These are phyloP conservation scores for Microcebus lehilahytsara DNA, from an alignment of 2,113 vertebrate genomes.

Conservation along the genomic window DNA sequence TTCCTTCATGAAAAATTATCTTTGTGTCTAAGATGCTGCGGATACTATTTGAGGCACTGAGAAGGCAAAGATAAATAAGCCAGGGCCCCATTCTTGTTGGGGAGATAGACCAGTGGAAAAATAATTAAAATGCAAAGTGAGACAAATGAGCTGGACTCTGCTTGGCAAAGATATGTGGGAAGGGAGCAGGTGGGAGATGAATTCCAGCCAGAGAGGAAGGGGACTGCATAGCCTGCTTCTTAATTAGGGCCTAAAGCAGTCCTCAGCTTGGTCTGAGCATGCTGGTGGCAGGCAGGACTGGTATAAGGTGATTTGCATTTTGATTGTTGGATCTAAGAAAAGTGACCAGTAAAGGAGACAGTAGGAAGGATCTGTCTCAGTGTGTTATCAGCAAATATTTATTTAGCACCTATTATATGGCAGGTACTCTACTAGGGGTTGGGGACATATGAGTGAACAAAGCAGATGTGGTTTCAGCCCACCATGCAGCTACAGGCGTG, in stretches of 20 bases:
- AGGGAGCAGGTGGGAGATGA: not conserved
- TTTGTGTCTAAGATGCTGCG: not conserved
- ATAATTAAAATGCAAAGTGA: constrained; percentile 28
- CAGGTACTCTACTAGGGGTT: not conserved
- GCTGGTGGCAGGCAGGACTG: not conserved
- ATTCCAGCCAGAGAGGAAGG: not conserved
- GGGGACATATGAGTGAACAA: not conserved
- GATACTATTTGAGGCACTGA: not conserved
- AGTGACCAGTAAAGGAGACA: not conserved
- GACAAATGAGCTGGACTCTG: not conserved
- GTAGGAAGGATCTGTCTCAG: not conserved
- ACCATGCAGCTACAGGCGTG: not conserved
- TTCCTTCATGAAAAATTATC: not conserved
- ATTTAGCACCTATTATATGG: not conserved
- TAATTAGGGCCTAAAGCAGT: not conserved
- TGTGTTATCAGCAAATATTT: not conserved
- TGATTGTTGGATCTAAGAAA: not conserved
- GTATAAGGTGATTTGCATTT: not conserved
- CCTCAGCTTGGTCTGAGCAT: not conserved
- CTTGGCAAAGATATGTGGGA: not conserved
- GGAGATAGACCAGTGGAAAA: not conserved
- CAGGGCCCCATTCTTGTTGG: not conserved
- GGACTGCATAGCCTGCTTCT: not conserved
- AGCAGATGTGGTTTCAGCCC: not conserved
- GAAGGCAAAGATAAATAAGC: not conserved